These are phyloP conservation scores for Argyrosomus japonicus DNA, from an alignment of 2,113 vertebrate species.

Conservation along the genomic window DNA sequence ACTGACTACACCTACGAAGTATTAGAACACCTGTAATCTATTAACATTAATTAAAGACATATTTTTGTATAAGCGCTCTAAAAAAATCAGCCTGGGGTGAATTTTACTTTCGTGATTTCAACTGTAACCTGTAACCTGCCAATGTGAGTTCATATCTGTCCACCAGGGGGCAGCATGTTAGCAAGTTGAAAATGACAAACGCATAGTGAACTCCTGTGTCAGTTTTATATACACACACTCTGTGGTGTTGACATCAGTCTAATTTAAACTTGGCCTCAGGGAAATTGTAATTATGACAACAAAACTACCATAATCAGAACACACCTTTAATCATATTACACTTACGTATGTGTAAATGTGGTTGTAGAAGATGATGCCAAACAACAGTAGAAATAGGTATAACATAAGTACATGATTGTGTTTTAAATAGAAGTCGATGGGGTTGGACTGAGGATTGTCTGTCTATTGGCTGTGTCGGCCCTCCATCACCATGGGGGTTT, in stretches of 20 bases:
- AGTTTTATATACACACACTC: too few relatives aligned
- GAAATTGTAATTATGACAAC: background rate
- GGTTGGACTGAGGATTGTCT: background rate
- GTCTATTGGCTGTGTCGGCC: conserved; percentile 15
- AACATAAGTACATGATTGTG: too few relatives aligned
- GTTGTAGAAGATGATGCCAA: background rate
- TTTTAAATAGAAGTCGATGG: background rate
- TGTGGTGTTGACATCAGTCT: too few relatives aligned
- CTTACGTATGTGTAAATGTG: background rate
- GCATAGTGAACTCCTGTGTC: too few relatives aligned
- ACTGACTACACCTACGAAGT: too few relatives aligned
- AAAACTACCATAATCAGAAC: background rate
- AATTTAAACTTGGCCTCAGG: too few relatives aligned
- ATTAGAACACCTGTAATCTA: background rate
- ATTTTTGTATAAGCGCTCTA: background rate
- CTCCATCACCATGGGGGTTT: conserved; percentile 10
- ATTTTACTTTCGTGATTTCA: background rate
- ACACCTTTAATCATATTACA: background rate
- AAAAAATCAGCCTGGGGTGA: background rate
- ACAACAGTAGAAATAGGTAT: background rate
- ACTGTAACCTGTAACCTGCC: rapidly evolving
- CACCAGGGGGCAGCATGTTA: conserved; percentile 43
- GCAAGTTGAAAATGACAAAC: background rate
- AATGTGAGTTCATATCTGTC: background rate
- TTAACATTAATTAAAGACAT: background rate